Conservation (phyloP, 2,888 invertebrate species). For the Leptogaster cylindrica region DNA sequence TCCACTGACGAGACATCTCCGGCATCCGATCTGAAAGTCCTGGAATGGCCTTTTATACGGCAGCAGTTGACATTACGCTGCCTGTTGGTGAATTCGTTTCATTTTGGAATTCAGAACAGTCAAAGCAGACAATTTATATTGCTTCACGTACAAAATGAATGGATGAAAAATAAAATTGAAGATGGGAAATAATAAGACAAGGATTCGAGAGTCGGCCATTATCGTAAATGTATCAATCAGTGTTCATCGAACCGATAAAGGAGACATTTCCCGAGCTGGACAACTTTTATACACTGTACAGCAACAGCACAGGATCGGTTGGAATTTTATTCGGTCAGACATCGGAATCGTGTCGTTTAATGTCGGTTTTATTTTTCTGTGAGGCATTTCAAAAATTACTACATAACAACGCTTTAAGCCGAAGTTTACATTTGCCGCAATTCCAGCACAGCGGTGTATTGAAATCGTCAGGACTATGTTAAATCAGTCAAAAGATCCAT, state of each 20-base stretch:
- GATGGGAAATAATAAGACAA: slow-evolving; percentile 19
- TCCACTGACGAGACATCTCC: not conserved
- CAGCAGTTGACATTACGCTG: slow-evolving; percentile 45
- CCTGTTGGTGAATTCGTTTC: slow-evolving; percentile 38
- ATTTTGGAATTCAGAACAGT: slow-evolving; percentile 8
- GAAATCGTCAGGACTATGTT: slow-evolving; percentile 23
- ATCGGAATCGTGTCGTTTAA: not conserved
- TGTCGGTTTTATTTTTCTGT: slow-evolving; percentile 11
- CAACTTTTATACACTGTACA: not conserved
- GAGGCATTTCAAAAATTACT: slow-evolving; percentile 14
- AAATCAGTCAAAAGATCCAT: slow-evolving; percentile 36
- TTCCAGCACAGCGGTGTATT: slow-evolving; percentile 18
- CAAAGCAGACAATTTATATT: slow-evolving; percentile 2
- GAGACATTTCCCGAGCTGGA: slow-evolving; percentile 15
- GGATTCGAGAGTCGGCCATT: slow-evolving; percentile 8
- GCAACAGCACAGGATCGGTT: no score
- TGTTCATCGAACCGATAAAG: slow-evolving; percentile 21
- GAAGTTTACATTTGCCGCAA: not conserved
- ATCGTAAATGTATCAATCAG: slow-evolving; percentile 38
- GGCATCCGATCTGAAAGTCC: not conserved
- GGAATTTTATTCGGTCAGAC: not conserved
- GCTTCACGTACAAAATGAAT: slow-evolving; percentile 11
- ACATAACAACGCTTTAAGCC: slow-evolving; percentile 23
- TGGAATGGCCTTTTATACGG: slow-evolving; percentile 27
- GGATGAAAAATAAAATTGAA: slow-evolving; percentile 20